Base-by-base conservation (phyloP, 2,888 invertebrate species). In the Acleris laterana region DNA sequence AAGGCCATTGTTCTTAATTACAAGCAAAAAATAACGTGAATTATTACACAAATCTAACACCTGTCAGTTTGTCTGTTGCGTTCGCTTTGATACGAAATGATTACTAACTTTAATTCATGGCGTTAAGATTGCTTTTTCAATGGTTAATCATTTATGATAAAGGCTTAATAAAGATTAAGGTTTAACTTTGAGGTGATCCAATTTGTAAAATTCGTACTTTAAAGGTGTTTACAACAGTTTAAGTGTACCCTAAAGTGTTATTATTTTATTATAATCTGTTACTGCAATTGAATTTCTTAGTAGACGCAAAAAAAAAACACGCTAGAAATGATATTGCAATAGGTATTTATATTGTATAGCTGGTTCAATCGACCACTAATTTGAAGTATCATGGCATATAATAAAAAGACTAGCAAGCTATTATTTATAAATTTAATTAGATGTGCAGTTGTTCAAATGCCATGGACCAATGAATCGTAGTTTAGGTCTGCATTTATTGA, bases 1-100 rank as follows among this genome's bases (percentile, higher is more conserved):
- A 65, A 65, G 65, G 60, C 20, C 50, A 32, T 22, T 6, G 57
- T 17, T 17, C 60, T 65, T 60, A 60, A 60, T 56, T 60, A 28
- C 50, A 19, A 22, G 53, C 53, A 65, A 65, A 60, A 64, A 65
- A 28, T 48, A 49, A 49, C 9, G 17, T 56, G 17, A 63, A 19
- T 61, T 65, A 60, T 65, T 44, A 65, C 49, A 53, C 17, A 28
- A 42, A 49, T 60, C 50, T 49, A 60, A 49, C 55, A 65, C 60
- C 65, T 50, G 55, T 55, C 55, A 22, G 53, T 49, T 55, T 50
- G 44, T 16, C 9, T 25, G 42, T 17, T 22, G 44, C 19, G 19
- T 5, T 20, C 44, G n/a, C 25, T 11, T 44, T 44, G 6, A 19
- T 11, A 6, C 16, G 6, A 17, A 46, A 17, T 1, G 17, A 13